Conservation (phyloP, 2,888 invertebrate species). For the Listrodromus nycthemerus region DNA sequence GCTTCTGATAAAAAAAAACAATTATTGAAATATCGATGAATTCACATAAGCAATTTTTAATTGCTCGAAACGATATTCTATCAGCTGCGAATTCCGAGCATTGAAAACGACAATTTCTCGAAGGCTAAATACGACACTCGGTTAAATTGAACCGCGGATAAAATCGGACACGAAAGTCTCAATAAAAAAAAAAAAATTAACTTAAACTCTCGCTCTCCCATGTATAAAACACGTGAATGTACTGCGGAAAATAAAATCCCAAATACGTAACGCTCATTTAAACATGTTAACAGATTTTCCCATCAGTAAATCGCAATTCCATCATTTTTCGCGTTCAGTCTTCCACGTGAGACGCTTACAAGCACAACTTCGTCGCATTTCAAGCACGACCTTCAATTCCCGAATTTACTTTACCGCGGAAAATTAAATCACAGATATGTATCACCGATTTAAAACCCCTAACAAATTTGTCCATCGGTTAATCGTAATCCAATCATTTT, state of each 20-base stretch:
- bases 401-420: no score
- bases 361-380: background rate
- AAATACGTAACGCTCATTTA: background rate
- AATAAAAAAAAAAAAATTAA: background rate
- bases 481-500: constrained; percentile 23
- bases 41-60: background rate
- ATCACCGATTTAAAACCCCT: background rate
- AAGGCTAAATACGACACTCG: background rate
- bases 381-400: background rate
- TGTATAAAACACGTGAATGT: no score
- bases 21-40: background rate
- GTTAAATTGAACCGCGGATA: background rate
- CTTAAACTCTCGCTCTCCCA: background rate
- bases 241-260: background rate
- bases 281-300: no score
- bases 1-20: background rate
- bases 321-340: background rate
- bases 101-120: no score
- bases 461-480: constrained; percentile 17
- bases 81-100: background rate
- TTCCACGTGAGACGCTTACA: background rate
- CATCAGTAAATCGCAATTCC: background rate
- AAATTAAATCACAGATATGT: no score
- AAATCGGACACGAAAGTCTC: background rate
- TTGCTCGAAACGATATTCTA: background rate